These are phyloP conservation scores for Cremastinae sp. DNA, from an alignment of 2,888 invertebrate genomes.

Conservation along the genomic window DNA sequence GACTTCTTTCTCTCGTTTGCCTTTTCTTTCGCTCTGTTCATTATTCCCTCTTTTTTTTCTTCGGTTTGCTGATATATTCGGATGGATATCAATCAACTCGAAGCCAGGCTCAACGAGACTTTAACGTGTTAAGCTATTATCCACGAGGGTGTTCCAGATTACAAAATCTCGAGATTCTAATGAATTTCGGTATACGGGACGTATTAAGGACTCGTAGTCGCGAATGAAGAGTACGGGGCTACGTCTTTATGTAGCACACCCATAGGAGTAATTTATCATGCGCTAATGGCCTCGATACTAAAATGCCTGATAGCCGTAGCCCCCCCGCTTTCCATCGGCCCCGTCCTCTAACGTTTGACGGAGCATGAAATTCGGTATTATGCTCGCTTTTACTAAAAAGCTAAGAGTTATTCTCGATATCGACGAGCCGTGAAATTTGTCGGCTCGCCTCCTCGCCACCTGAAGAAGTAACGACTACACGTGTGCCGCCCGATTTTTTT, in stretches of 20 bases:
- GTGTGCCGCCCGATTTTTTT: not conserved
- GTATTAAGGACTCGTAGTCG: conserved; percentile 16
- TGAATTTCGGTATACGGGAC: conserved; percentile 54
- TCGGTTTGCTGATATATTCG: conserved; percentile 31
- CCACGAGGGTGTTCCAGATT: conserved; percentile 40
- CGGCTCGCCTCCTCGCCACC: not conserved
- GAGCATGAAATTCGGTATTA: conserved; percentile 56
- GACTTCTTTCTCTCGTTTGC: not conserved
- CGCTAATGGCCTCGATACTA: conserved; percentile 57
- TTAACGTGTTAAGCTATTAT: conserved; percentile 44
- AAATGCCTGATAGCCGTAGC: conserved; percentile 22
- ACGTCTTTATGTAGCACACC: conserved; percentile 48
- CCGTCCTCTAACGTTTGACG: conserved; percentile 47
- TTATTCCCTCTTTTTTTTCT: conserved; percentile 1
- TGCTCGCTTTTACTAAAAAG: conserved; percentile 44
- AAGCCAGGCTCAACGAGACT: not conserved
- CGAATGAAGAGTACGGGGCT: not conserved
- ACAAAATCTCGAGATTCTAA: conserved; percentile 60
- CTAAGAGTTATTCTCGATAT: conserved; percentile 44
- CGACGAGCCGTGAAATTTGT: conserved; percentile 63
- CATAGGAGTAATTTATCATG: conserved; percentile 60
- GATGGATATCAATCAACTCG: conserved; percentile 45
- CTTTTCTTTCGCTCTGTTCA: not conserved
- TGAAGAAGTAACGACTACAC: not conserved
- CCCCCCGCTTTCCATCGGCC: not conserved